Evolutionary conservation across 1,140 invertebrate genomes (phyloP), one percentile per base, ranked within the genome.

Genomic region (Leptoteleia sp.): DNA sequence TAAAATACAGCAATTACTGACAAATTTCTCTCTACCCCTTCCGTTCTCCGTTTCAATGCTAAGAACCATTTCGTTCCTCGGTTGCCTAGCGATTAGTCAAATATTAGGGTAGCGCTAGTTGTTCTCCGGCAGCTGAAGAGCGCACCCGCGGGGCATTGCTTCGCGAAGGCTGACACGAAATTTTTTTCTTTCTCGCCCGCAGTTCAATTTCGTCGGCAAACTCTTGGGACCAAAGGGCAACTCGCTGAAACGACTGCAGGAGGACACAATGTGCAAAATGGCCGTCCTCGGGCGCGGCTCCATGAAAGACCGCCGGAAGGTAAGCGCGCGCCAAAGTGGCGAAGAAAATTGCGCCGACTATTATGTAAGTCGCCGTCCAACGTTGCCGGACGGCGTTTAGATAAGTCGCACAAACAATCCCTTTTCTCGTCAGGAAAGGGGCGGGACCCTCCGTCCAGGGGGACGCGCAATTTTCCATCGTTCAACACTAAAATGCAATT

Each of bases 181-280:
- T n/a, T n/a, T n/a, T n/a, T n/a, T n/a, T n/a, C n/a, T 91, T 33
- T 73, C 61, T 12, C 45, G 22, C 35, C 54, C 61, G 35, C 87
- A 96, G 95, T 98, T 97, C 85, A 98, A 98, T 88, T 98, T 98
- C 90, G 96, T 98, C 76, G 96, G 97, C 15, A 97, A 98, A 90
- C 89, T 98, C 40, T 89, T 98, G 81, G 96, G 97, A 50, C 97
- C 97, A 15, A 97, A 97, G 90, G 97, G 97, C 25, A 95, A 95
- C 85, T 96, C 96, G 0, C 90, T 98, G 86, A 97, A 97, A 84
- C 91, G 96, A 65, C 90, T 98, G 31, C 97, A 98, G 89, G 96
- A 98, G 86, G 95, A 97, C 83, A 98, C 96, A 6, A 95, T 97
- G 91, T 97, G 96, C 81, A 98, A 97, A 90, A 98, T 98, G 95